Evolutionary conservation across 2,888 invertebrate species (phyloP), one percentile per base, ranked within the genome.

Genomic region (Brachyopa scutellaris): DNA sequence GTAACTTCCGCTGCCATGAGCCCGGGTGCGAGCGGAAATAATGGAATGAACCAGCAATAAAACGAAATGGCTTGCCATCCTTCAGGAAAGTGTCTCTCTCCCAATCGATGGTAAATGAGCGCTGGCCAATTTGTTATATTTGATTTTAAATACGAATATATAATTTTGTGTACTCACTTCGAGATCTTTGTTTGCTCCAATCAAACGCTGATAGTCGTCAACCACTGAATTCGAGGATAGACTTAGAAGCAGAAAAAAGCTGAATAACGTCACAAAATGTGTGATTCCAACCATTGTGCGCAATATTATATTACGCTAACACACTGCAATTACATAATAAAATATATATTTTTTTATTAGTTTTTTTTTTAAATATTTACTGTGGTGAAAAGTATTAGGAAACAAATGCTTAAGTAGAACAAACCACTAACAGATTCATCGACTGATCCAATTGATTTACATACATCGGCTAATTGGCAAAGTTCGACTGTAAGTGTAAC

Each of bases 1-100:
- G 91, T 76, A 97, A 90, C 66, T 96, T 93, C 79, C 96, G 95
- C 42, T 94, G 92, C 97, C 97, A 97, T 87, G 95, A 95, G 13
- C 92, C 88, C 33, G 93, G 93, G 2, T 96, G 96, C 0, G 96
- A 92, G 3, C 97, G 93, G 89, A 97, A 97, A 90, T 97, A 97
- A 89, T 97, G 97, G 87, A 97, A 92, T 11, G 95, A 95, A 0
- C 96, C 96, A 9, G 95, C 93, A 66, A 95, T 92, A 86, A 94
- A 95, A 29, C 92, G 93, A 86, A 96, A 93, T 0, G 94, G 93
- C 86, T 92, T 85, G 0, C 95, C 96, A 90, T 96, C 94, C 85
- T 95, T 92, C 53, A 95, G 86, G 87, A 96, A 96, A 55, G 91
- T 91, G 88, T 94, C 91, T 26, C 91, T 91, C 2, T 91, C 91